A percentile compares a stretch with the other conserved stretches of the same genome.
Conservation (phyloP, 2,797 vertebrate species). For the Phataginus tetradactyla region DNA sequence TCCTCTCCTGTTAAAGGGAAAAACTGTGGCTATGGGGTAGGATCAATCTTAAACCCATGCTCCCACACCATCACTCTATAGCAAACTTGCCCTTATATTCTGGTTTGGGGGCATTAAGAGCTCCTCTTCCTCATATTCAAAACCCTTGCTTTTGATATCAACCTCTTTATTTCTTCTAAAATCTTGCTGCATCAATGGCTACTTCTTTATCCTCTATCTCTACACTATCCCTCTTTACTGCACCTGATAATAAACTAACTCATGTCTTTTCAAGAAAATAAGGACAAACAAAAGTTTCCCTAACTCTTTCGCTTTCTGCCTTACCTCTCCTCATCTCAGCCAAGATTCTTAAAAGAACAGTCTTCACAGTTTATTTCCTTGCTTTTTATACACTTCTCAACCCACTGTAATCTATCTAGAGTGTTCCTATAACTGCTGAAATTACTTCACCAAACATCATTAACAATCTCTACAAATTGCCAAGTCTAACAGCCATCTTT, state of each 20-base stretch:
- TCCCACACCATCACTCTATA: not conserved
- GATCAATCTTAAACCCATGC: not conserved
- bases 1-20: not conserved
- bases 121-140: not conserved
- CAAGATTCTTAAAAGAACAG: not conserved
- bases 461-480: not conserved
- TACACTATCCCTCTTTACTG: not conserved
- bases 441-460: not conserved
- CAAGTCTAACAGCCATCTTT: not conserved
- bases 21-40: not conserved
- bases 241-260: not conserved
- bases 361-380: not conserved
- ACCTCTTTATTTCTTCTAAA: not conserved
- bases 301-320: not conserved
- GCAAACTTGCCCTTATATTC: not conserved
- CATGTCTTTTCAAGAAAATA: not conserved
- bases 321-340: not conserved
- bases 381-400: not conserved
- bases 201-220: not conserved
- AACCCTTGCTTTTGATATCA: not conserved
- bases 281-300: not conserved
- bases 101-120: not conserved
- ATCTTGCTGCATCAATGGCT: not conserved
- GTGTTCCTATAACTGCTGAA: not conserved
- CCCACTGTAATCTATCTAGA: not conserved